Evolutionary conservation across 2,113 vertebrate genomes (phyloP).

Genomic region (Thinocorus orbignyianus): DNA sequence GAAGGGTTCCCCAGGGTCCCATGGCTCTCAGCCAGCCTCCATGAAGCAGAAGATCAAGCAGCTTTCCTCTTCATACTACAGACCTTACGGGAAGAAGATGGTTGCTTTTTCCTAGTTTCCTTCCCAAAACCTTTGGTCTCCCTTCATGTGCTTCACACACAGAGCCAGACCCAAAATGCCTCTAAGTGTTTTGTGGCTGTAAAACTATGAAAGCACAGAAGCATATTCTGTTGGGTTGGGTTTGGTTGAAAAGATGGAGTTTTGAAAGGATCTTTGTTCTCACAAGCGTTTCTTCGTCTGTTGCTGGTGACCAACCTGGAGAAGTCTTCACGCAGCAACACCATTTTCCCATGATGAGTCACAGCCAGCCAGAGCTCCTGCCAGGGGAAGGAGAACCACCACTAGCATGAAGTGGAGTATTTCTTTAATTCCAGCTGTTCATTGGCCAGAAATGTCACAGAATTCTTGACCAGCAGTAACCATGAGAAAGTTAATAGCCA

Average conservation of each 20-base stretch:
- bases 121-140: neutral
- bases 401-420: neutral
- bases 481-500: neutral
- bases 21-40: neutral
- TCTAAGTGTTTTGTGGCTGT: neutral
- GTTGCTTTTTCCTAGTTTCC: neutral
- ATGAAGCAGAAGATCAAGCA: neutral
- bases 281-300: neutral
- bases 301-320: neutral
- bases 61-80: neutral
- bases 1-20: neutral
- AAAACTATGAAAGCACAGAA: neutral
- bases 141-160: neutral
- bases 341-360: neutral
- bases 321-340: neutral
- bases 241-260: neutral
- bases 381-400: neutral
- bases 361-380: neutral
- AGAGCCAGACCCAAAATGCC: neutral
- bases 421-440: neutral
- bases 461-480: neutral
- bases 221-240: fast-evolving
- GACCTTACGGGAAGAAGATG: neutral
- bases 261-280: neutral
- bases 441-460: neutral